phyloP scores from a whole-genome alignment of 2,888 invertebrate genomes.

The Nomada goodeniana region DNA sequence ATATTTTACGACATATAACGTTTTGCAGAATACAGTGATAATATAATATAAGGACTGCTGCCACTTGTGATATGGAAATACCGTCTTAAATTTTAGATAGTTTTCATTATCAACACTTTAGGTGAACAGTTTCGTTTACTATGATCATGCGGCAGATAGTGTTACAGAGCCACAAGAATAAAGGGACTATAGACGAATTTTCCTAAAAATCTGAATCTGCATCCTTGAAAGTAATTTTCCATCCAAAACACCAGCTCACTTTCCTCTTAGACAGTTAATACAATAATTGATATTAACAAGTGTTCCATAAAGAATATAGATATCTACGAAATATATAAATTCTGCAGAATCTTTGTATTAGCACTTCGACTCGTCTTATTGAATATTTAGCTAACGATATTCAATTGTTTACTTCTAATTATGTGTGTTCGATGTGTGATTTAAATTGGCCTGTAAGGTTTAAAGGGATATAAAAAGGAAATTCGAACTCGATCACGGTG shows the following conservation, averaged over 20 bases:
- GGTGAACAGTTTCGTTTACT: conserved; percentile 45
- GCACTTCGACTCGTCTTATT: background rate
- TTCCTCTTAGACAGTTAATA: background rate
- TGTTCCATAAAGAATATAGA: too few relatives aligned
- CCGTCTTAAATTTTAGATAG: conserved; percentile 30
- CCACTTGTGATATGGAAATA: conserved; percentile 61
- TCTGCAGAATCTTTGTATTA: background rate
- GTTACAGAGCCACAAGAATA: background rate
- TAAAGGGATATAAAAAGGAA: background rate
- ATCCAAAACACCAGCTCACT: background rate
- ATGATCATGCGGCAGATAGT: conserved; percentile 35
- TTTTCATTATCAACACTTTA: conserved; percentile 24
- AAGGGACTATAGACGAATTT: conserved; percentile 15
- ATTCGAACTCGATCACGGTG: background rate
- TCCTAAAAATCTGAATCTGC: background rate
- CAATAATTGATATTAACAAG: background rate
- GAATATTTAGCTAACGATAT: background rate
- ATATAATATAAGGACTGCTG: conserved; percentile 58
- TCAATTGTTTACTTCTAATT: conserved; percentile 4
- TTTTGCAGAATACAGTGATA: conserved; percentile 24
- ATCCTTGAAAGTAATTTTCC: background rate
- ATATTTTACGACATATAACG: too few relatives aligned
- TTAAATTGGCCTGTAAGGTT: background rate
- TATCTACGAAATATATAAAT: background rate
- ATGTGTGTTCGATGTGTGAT: background rate